Conservation (phyloP, 2,888 invertebrate species). For the Rhodophaea formosa region DNA sequence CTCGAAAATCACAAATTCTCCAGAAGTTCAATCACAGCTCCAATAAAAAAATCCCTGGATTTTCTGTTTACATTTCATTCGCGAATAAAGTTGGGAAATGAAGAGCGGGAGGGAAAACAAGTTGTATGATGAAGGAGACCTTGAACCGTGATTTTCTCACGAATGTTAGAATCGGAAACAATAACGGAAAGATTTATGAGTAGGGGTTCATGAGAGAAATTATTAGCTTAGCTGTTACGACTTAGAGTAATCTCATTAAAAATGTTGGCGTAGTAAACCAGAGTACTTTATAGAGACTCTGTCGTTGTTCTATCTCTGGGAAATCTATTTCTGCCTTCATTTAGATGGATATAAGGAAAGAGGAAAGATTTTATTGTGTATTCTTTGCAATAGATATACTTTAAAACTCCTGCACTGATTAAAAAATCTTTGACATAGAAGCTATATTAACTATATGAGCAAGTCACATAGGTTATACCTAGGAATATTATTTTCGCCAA, state of each 20-base stretch:
- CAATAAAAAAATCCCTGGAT: not conserved
- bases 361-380: too few species aligned
- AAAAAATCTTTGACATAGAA: too few species aligned
- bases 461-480: too few species aligned
- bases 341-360: too few species aligned
- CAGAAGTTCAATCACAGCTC: not conserved
- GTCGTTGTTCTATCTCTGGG: too few species aligned
- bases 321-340: too few species aligned
- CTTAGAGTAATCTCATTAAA: constrained; percentile 30
- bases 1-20: not conserved
- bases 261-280: constrained; percentile 24
- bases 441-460: too few species aligned
- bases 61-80: constrained; percentile 7
- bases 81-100: not conserved
- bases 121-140: constrained; percentile 16
- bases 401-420: too few species aligned
- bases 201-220: constrained; percentile 13
- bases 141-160: constrained; percentile 21
- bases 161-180: constrained; percentile 27
- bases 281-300: too few species aligned
- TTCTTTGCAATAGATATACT: too few species aligned
- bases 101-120: not conserved
- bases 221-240: constrained; percentile 7
- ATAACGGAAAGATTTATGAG: constrained; percentile 27
- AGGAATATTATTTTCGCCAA: too few species aligned